Evolutionary conservation across 2,113 vertebrate species (phyloP).

Genomic region (Dicerorhinus sumatrensis): DNA sequence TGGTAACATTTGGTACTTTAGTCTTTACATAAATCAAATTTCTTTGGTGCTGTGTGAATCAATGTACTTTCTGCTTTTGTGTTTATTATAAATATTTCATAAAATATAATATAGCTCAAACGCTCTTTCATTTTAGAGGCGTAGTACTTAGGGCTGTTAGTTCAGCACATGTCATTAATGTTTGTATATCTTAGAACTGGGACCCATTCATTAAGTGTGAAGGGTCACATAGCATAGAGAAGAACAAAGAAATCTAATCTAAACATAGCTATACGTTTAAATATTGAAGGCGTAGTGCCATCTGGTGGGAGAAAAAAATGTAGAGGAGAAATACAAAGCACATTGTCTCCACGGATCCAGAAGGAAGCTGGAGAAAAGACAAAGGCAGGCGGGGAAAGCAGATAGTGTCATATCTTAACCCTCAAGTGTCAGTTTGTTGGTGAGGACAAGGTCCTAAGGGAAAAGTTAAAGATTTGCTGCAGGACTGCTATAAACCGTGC

Average conservation of each 20-base stretch:
- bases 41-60: background rate
- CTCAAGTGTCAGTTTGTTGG: background rate
- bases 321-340: background rate
- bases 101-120: background rate
- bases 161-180: background rate
- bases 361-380: background rate
- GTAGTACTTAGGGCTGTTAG: background rate
- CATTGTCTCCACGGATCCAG: background rate
- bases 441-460: background rate
- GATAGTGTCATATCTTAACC: background rate
- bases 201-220: background rate
- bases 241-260: background rate
- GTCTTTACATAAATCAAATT: background rate
- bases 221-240: rapidly evolving
- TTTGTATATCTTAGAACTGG: conserved; percentile 61
- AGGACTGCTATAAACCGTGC: rapidly evolving
- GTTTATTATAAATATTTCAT: conserved; percentile 28
- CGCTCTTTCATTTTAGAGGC: conserved; percentile 2
- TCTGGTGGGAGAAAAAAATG: conserved; percentile 57
- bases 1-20: background rate
- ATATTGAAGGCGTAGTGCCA: conserved; percentile 60
- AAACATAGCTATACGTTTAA: background rate
- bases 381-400: background rate
- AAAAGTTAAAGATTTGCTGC: background rate
- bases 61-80: background rate